Evolutionary conservation across 2,888 invertebrate species (phyloP), one percentile per base, ranked within the genome.

Genomic region (Drosophila eohydei): DNA sequence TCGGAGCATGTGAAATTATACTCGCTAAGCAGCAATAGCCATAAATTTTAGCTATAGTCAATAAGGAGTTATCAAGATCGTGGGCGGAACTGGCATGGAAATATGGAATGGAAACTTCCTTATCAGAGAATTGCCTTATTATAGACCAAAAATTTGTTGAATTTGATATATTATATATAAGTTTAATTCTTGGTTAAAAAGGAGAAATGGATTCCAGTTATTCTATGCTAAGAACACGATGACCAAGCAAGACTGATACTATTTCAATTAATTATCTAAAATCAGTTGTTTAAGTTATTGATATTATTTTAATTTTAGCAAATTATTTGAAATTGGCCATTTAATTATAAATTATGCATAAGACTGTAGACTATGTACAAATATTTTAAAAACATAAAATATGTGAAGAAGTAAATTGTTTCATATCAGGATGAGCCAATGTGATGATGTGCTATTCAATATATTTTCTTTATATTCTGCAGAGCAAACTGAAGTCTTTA

Each of bases 1-100:
- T 32, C 43, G 14, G 56, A 34, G 8, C 14, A n/a, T 14, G 21
- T 26, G 43, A 52, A 52, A 52, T 38, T 52, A 38, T 52, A 52
- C 7, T 21, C 36, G 34, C 26, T 14, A 12, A 3, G 21, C 2
- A 52, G 21, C 14, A 21, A 36, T 3, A n/a, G 26, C 52, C 16
- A 50, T 50, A 30, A 50, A 32, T 50, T 50, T 50, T 7, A 6
- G 32, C 50, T 16, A 50, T 30, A 32, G 50, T 32, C 32, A 50
- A 32, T 16, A 50, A 21, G 50, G 12, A 16, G 16, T 50, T 50
- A 34, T 50, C 32, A 48, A 48, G 48, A 48, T 48, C 48, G 11
- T 5, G 16, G 6, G n/a, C 30, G 48, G 16, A 30, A 48, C 48
- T 30, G 30, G 5, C 9, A 2, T 4, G 8, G 11, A 30, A 16